These are phyloP conservation scores for Anguilla pacifica DNA, from an alignment of 2,797 vertebrate genomes.

Conservation along the genomic window DNA sequence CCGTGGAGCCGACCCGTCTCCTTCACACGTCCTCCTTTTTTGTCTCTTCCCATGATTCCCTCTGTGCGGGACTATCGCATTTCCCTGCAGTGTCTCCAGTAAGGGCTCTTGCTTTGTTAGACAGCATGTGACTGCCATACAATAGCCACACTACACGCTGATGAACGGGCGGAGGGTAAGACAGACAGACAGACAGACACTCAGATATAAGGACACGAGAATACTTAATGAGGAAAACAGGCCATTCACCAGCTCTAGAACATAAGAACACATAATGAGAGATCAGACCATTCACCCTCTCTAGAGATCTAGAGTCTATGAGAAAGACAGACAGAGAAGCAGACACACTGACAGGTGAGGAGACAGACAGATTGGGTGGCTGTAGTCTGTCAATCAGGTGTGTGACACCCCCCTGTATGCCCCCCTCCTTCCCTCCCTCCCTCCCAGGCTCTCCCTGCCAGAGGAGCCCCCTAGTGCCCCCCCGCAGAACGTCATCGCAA, in stretches of 20 bases:
- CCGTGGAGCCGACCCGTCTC: not conserved
- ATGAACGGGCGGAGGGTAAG: not conserved
- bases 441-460: constrained; percentile 83
- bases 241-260: not conserved
- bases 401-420: not conserved
- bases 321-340: not conserved
- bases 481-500: constrained; percentile 93
- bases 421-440: not conserved
- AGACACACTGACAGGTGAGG: not conserved
- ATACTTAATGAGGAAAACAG: not conserved
- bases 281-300: not conserved
- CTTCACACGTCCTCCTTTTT: not conserved
- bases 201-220: not conserved
- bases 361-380: not conserved
- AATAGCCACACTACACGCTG: not conserved
- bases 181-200: not conserved
- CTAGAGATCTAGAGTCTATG: not conserved
- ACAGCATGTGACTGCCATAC: not conserved
- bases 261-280: not conserved
- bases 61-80: not conserved
- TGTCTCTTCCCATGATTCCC: not conserved
- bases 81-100: not conserved
- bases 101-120: not conserved
- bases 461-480: constrained; percentile 92
- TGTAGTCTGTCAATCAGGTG: not conserved